Evolutionary conservation across 1,140 invertebrate species (phyloP).

Genomic region (Solen grandis): DNA sequence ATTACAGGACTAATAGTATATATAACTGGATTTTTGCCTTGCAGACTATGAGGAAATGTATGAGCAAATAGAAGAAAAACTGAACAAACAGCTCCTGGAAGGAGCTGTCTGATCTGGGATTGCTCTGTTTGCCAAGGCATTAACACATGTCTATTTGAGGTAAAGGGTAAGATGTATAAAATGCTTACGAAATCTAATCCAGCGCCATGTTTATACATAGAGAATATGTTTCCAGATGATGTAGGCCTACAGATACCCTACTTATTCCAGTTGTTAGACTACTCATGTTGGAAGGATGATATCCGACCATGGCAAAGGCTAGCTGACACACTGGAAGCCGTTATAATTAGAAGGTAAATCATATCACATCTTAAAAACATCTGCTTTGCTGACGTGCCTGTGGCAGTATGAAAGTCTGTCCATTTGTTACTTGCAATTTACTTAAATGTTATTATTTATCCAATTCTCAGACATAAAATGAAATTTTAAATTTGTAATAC

Average conservation of each 20-base stretch:
- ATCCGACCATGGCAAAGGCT: conserved; percentile 18
- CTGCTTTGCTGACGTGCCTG: background rate
- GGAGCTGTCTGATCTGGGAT: no score
- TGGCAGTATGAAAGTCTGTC: background rate
- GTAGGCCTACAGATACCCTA: background rate
- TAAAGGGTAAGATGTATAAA: background rate
- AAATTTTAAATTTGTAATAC: no score
- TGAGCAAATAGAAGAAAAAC: background rate
- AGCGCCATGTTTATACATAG: background rate
- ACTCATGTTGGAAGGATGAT: conserved; percentile 1
- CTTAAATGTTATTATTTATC: no score
- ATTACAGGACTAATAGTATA: no score
- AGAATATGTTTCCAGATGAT: conserved; percentile 4
- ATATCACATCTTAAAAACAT: background rate
- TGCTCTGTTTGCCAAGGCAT: no score
- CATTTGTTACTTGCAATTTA: no score
- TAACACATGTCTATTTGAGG: no score
- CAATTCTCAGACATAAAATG: no score
- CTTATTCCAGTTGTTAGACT: conserved; percentile 30
- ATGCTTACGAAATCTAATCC: background rate
- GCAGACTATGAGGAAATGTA: conserved; percentile 21
- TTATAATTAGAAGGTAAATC: background rate
- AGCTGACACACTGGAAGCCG: background rate
- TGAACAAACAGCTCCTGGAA: no score
- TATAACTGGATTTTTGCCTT: no score